Conservation (phyloP, 1,140 invertebrate species). For the Drosophila persimilis region DNA sequence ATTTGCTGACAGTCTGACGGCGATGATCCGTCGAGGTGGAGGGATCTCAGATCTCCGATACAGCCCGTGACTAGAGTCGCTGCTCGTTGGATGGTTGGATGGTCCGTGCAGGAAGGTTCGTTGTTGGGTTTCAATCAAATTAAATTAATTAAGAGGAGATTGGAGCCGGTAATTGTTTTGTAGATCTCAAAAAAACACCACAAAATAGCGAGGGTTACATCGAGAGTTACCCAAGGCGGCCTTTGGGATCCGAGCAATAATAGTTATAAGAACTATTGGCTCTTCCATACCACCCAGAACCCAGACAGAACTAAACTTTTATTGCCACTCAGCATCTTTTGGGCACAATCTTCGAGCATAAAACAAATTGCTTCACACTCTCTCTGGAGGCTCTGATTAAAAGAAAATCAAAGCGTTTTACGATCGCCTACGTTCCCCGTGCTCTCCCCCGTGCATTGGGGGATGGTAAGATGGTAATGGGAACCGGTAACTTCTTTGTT, state of each 20-base stretch:
- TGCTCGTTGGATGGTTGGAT: background rate
- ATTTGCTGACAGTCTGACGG: slow-evolving; percentile 69
- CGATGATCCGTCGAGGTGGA: slow-evolving; percentile 33
- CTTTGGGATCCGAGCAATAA: too few relatives aligned
- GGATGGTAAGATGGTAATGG: too few relatives aligned
- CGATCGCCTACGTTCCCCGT: slow-evolving; percentile 20
- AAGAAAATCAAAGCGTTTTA: slow-evolving; percentile 57
- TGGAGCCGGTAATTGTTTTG: slow-evolving; percentile 66
- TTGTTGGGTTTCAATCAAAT: slow-evolving; percentile 49
- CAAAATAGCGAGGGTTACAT: background rate
- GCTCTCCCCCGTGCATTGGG: too few relatives aligned
- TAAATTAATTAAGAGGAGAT: slow-evolving; percentile 68
- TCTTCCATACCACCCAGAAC: slow-evolving; percentile 28
- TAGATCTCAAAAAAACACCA: slow-evolving; percentile 26
- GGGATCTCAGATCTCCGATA: slow-evolving; percentile 25
- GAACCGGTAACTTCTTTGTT: slow-evolving; percentile 13
- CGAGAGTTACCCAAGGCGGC: background rate
- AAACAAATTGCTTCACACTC: slow-evolving; percentile 72
- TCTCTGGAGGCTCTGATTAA: slow-evolving; percentile 58
- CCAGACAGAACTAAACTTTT: slow-evolving; percentile 12
- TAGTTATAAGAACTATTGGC: too few relatives aligned
- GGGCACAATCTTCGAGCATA: background rate
- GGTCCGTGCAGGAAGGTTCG: slow-evolving; percentile 29
- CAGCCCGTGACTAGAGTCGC: slow-evolving; percentile 17
- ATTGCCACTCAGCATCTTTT: background rate